phyloP scores from a whole-genome alignment of 2,888 invertebrate species.

The Hydraecia micacea region DNA sequence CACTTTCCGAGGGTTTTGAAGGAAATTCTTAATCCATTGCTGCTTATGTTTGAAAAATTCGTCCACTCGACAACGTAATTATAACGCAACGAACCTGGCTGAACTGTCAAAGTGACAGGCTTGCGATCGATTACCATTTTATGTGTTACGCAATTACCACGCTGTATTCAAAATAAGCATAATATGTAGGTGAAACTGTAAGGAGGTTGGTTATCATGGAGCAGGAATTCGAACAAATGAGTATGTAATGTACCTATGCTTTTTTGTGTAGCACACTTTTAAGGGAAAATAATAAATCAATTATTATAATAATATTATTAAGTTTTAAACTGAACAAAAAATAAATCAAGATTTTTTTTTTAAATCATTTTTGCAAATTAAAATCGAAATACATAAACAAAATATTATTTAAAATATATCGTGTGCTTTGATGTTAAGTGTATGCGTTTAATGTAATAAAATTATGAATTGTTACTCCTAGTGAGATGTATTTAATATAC shows the following conservation, averaged over 20 bases:
- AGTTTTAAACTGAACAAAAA: neutral
- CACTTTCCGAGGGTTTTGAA: neutral
- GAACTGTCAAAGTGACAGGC: neutral
- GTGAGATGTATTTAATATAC: constrained; percentile 41
- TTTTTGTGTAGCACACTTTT: constrained; percentile 14
- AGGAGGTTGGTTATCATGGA: constrained; percentile 2
- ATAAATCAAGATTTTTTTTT: neutral
- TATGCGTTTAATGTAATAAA: constrained; percentile 41
- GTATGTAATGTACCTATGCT: constrained; percentile 21
- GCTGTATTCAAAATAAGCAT: constrained; percentile 37
- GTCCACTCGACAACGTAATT: neutral
- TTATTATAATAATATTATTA: neutral
- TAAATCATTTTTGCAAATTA: too few species aligned
- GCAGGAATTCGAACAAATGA: constrained; percentile 26
- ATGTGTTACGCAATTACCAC: neutral
- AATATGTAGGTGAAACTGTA: neutral
- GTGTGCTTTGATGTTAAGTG: constrained; percentile 42
- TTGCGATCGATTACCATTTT: neutral
- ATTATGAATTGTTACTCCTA: constrained; percentile 47
- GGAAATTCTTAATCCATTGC: neutral
- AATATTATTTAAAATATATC: neutral
- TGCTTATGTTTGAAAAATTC: neutral
- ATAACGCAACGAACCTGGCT: neutral
- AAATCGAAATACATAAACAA: neutral
- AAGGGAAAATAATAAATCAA: neutral